These are phyloP conservation scores for Bimastos eiseni DNA, from an alignment of 2,888 invertebrate genomes.

Conservation along the genomic window DNA sequence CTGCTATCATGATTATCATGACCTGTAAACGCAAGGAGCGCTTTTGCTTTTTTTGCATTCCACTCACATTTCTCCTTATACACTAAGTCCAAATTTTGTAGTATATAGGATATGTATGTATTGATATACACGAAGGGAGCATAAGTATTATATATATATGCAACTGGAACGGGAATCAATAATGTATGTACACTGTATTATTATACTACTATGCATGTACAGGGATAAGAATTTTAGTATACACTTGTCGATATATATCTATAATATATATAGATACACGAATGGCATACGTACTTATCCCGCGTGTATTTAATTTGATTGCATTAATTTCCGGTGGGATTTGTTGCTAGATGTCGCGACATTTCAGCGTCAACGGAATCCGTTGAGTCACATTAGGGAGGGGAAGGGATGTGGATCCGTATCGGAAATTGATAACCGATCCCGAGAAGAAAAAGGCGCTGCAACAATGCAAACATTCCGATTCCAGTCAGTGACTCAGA, in stretches of 20 bases:
- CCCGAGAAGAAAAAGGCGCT: not conserved
- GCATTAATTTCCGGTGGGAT: constrained; percentile 7
- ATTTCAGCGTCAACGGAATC: not conserved
- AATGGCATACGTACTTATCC: not conserved
- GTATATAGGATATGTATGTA: not conserved
- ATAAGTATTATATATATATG: not conserved
- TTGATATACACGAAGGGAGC: not conserved
- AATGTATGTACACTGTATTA: too few species aligned
- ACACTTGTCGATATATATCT: not conserved
- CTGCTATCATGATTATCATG: not conserved
- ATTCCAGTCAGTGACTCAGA: not conserved
- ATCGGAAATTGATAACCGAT: not conserved
- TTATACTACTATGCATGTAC: too few species aligned
- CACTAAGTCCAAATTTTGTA: not conserved
- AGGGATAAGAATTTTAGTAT: not conserved
- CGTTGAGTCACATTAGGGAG: not conserved
- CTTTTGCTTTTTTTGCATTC: not conserved
- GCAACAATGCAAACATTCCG: not conserved
- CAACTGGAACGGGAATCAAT: not conserved
- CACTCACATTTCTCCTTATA: not conserved
- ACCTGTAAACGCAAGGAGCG: not conserved
- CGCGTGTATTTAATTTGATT: not conserved
- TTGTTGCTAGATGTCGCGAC: not conserved
- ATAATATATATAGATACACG: not conserved
- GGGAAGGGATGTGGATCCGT: not conserved